phyloP scores from a whole-genome alignment of 2,888 invertebrate species.

The Lasioglossum vierecki region DNA sequence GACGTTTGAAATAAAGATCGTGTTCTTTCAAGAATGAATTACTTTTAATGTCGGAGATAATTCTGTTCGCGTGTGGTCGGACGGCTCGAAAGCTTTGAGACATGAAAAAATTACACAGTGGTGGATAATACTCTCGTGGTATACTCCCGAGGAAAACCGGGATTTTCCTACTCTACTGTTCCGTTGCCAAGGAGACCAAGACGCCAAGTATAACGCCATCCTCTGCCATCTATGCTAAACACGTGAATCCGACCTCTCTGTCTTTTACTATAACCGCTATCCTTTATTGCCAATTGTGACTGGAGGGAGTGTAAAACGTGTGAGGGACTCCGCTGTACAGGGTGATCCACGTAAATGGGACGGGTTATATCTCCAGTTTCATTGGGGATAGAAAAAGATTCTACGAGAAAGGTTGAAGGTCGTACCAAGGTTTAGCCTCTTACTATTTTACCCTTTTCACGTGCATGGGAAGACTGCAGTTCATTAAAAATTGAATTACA shows the following conservation, averaged over 20 bases:
- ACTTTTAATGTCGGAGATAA: not conserved
- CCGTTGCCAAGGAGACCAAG: not conserved
- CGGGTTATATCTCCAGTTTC: not conserved
- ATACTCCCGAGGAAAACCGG: not conserved
- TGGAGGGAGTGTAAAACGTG: slow-evolving; percentile 8
- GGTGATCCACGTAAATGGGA: not conserved
- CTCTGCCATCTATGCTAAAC: slow-evolving; percentile 1
- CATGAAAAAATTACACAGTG: not conserved
- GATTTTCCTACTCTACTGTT: not conserved
- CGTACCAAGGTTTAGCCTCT: not conserved
- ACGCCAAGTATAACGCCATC: slow-evolving; percentile 4
- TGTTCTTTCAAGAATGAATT: not conserved
- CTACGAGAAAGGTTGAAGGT: not conserved
- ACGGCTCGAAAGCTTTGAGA: not conserved
- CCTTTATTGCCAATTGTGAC: slow-evolving; percentile 4
- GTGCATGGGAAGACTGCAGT: not conserved
- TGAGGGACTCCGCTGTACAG: not conserved
- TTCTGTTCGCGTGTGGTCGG: not conserved
- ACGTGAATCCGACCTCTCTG: slow-evolving; percentile 1
- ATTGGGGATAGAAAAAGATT: not conserved
- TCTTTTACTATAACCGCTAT: not conserved
- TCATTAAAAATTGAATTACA: not conserved
- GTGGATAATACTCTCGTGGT: not conserved
- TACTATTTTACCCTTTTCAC: not conserved
- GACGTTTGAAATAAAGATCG: not conserved